phyloP scores from a whole-genome alignment of 1,140 invertebrate genomes.

The Megathymus violae region DNA sequence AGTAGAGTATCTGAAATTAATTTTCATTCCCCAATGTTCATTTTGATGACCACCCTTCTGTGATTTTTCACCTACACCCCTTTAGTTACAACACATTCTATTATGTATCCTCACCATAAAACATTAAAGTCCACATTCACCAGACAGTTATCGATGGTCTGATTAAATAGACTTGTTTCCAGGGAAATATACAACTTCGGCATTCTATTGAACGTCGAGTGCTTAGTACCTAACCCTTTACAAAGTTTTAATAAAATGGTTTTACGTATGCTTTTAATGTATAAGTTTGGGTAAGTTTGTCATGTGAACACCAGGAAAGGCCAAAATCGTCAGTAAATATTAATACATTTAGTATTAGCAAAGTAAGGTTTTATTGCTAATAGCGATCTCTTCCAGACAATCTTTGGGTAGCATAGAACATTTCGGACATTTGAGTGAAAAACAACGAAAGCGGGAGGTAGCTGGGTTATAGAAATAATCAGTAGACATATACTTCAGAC shows the following conservation, averaged over 20 bases:
- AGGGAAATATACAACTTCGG: constrained; percentile 4
- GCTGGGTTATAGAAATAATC: no score
- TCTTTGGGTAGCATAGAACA: no score
- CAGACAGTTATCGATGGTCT: not conserved
- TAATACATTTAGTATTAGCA: no score
- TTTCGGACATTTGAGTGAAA: no score
- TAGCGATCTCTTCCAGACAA: no score
- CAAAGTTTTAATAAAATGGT: not conserved
- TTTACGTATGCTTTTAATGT: not conserved
- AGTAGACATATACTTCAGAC: no score
- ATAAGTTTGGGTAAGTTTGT: no score
- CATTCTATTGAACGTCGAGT: constrained; percentile 4
- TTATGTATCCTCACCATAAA: not conserved
- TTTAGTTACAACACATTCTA: not conserved
- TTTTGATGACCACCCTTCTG: not conserved
- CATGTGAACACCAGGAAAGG: no score
- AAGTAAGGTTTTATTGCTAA: no score
- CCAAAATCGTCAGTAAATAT: no score
- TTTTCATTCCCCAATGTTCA: constrained; percentile 1
- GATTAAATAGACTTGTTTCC: constrained; percentile 5
- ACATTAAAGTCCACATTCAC: not conserved
- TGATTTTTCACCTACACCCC: constrained; percentile 5
- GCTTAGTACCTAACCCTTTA: constrained; percentile 7
- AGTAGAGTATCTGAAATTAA: not conserved
- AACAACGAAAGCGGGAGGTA: no score